Conservation (phyloP, 1,140 invertebrate species). For the Ostrea edulis region DNA sequence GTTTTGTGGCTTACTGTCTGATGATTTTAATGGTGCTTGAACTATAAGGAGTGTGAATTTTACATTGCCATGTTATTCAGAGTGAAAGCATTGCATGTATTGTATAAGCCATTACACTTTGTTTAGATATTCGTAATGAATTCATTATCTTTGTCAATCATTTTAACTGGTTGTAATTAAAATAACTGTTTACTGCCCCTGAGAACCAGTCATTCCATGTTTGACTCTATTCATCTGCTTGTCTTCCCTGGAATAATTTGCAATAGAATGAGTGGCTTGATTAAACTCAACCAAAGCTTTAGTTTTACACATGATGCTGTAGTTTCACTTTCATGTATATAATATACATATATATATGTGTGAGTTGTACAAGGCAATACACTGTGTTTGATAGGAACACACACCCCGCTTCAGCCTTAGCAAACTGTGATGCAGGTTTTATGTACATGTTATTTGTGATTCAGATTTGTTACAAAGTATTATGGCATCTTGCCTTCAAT, state of each 20-base stretch:
- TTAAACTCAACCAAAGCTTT: slow-evolving; percentile 20
- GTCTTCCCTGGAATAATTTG: slow-evolving; percentile 34
- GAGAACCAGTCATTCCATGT: not conserved
- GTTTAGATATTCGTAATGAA: not conserved
- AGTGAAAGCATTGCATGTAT: not conserved
- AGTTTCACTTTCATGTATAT: not conserved
- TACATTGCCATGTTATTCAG: not conserved
- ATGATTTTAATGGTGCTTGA: not conserved
- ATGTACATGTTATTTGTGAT: slow-evolving; percentile 34
- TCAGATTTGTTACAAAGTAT: slow-evolving; percentile 36
- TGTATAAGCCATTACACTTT: not conserved
- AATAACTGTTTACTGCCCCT: not conserved
- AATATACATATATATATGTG: not conserved
- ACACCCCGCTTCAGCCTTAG: slow-evolving; percentile 2
- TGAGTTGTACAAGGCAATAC: slow-evolving; percentile 5
- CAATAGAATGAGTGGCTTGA: slow-evolving; percentile 21
- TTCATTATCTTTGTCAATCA: too few species aligned
- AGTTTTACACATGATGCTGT: slow-evolving; percentile 5
- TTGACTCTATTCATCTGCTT: not conserved
- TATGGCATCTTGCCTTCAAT: slow-evolving; percentile 34
- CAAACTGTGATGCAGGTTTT: slow-evolving; percentile 36
- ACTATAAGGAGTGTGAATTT: not conserved
- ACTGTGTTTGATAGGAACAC: not conserved
- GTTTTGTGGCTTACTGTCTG: not conserved
- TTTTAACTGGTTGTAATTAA: not conserved